These are phyloP conservation scores for Drosophila imparisetae DNA, from an alignment of 2,888 invertebrate genomes.

Conservation along the genomic window DNA sequence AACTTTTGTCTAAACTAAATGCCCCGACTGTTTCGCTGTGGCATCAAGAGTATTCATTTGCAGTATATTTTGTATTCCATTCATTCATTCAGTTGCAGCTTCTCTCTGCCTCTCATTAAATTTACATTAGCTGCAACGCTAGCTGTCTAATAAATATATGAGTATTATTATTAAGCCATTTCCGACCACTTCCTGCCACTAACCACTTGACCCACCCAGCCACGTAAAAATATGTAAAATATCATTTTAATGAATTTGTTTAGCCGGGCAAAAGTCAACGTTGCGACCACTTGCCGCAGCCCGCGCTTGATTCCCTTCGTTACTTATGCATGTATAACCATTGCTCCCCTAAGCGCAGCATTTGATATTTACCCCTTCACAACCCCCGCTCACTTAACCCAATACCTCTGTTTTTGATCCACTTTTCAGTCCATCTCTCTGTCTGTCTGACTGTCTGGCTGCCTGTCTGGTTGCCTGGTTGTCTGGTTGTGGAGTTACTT, in stretches of 20 bases:
- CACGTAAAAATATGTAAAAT: slow-evolving; percentile 47
- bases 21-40: not conserved
- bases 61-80: not conserved
- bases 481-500: slow-evolving; percentile 30
- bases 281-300: slow-evolving; percentile 13
- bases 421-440: not conserved
- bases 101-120: slow-evolving; percentile 6
- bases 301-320: slow-evolving; percentile 1
- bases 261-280: slow-evolving; percentile 43
- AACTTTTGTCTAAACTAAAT: not conserved
- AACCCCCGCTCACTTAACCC: not conserved
- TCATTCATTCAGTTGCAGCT: not conserved
- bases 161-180: slow-evolving; percentile 43
- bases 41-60: not conserved
- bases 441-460: not conserved
- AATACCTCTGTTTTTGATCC: not conserved
- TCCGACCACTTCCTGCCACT: slow-evolving; percentile 13
- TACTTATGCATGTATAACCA: slow-evolving; percentile 5
- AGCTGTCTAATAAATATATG: slow-evolving; percentile 34
- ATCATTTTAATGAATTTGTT: slow-evolving; percentile 62
- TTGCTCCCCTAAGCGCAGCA: slow-evolving; percentile 25
- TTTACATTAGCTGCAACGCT: slow-evolving; percentile 17
- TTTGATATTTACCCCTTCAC: slow-evolving; percentile 35
- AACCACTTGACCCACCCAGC: slow-evolving; percentile 9
- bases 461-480: not conserved